These are phyloP conservation scores for Lamproptera curius DNA, from an alignment of 2,888 invertebrate genomes.

Conservation along the genomic window DNA sequence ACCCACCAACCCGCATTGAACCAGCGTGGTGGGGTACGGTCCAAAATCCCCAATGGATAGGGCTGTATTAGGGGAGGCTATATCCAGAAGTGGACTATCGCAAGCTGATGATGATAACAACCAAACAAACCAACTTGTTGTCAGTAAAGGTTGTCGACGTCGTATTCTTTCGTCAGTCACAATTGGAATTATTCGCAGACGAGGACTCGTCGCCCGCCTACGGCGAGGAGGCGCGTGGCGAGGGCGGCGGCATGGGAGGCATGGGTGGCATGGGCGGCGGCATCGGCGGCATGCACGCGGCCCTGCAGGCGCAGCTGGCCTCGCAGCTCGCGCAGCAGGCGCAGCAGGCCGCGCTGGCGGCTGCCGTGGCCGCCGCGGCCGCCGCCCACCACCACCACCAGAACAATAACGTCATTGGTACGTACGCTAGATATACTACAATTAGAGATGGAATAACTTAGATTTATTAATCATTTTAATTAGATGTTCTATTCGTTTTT, in stretches of 20 bases:
- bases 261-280: conserved; percentile 38
- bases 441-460: too few species aligned
- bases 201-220: conserved; percentile 62
- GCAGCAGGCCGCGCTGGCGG: conserved; percentile 73
- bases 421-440: too few species aligned
- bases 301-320: conserved; percentile 80
- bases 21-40: too few species aligned
- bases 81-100: too few species aligned
- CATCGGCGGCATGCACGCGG: conserved; percentile 59
- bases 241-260: conserved; percentile 34
- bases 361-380: conserved; percentile 78
- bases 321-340: conserved; percentile 80
- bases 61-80: too few species aligned
- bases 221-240: conserved; percentile 69
- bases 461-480: too few species aligned
- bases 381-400: conserved; percentile 80
- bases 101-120: too few species aligned
- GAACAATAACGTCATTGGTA: conserved; percentile 77
- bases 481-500: too few species aligned
- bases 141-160: background rate
- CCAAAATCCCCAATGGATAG: too few species aligned
- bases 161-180: too few species aligned
- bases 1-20: too few species aligned
- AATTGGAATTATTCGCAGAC: conserved; percentile 43
- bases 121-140: too few species aligned